phyloP scores from a whole-genome alignment of 2,797 vertebrate species.

The Falco biarmicus region DNA sequence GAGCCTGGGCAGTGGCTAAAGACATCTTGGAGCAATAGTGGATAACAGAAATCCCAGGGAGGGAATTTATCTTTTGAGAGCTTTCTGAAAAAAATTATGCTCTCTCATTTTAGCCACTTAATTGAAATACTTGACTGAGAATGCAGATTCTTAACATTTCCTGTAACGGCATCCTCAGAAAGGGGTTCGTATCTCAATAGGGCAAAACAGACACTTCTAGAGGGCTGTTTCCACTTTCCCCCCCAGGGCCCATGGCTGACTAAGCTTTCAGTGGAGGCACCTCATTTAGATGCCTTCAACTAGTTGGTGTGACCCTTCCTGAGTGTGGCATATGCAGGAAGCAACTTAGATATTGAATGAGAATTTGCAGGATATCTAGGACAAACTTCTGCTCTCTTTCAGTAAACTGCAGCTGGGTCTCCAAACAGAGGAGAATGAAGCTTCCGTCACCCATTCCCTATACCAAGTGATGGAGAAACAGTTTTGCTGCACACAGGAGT shows the following conservation, averaged over 20 bases:
- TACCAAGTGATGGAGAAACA: not conserved
- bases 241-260: not conserved
- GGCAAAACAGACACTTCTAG: conserved; percentile 43
- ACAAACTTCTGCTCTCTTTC: not conserved
- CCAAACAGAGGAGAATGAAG: not conserved
- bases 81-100: not conserved
- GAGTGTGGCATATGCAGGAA: not conserved
- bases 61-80: not conserved
- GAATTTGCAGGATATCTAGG: not conserved
- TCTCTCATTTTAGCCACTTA: not conserved
- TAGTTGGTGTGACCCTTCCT: not conserved
- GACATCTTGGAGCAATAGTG: not conserved
- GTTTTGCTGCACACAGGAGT: not conserved
- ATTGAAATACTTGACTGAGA: not conserved
- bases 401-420: not conserved
- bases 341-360: not conserved
- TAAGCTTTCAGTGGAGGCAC: not conserved
- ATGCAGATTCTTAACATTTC: not conserved
- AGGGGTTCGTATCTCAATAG: not conserved
- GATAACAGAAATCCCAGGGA: not conserved
- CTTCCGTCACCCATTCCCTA: not conserved
- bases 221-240: conserved; percentile 36
- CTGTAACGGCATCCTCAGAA: not conserved
- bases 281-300: not conserved
- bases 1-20: not conserved